phyloP scores from a whole-genome alignment of 2,113 vertebrate species.

The Neotoma lepida region DNA sequence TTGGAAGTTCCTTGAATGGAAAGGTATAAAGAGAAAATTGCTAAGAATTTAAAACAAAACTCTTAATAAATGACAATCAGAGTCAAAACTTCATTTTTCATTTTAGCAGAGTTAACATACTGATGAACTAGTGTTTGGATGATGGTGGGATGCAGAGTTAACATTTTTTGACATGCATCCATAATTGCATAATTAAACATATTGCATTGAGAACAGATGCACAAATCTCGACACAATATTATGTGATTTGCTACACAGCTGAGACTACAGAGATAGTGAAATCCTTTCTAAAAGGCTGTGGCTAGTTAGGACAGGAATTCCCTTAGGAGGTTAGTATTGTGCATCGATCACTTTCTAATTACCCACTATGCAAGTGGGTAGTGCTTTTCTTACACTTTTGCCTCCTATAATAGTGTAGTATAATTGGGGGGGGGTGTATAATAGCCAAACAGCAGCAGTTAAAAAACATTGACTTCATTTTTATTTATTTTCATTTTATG shows the following conservation, averaged over 20 bases:
- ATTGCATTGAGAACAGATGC: background rate
- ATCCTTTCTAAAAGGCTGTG: background rate
- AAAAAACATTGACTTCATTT: background rate
- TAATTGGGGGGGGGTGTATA: background rate
- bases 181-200: background rate
- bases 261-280: background rate
- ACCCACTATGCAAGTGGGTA: background rate
- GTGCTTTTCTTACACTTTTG: background rate
- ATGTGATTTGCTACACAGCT: background rate
- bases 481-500: background rate
- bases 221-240: background rate
- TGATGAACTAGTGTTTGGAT: background rate
- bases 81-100: conserved; percentile 3
- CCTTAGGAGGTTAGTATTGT: background rate
- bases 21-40: background rate
- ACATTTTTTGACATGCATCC: background rate
- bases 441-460: background rate
- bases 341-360: background rate
- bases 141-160: background rate
- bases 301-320: background rate
- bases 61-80: background rate
- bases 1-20: background rate
- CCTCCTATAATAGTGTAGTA: background rate
- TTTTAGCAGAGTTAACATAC: background rate
- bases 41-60: background rate